A percentile compares a stretch with the other conserved stretches of the same genome.
phyloP scores from a whole-genome alignment of 2,888 invertebrate species.

The Spilosoma lubricipeda region DNA sequence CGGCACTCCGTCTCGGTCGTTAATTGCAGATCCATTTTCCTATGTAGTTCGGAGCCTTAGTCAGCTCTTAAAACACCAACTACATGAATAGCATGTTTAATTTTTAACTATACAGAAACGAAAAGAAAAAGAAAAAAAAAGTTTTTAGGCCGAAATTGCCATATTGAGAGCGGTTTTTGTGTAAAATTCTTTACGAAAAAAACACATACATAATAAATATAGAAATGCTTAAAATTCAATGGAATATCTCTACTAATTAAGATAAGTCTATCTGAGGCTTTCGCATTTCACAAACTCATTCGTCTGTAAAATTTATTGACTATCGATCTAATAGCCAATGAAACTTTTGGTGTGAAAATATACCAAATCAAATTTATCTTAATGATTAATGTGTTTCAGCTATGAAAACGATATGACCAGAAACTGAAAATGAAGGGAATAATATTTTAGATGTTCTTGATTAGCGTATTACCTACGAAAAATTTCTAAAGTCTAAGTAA shows the following conservation, averaged over 20 bases:
- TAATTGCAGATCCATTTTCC: no score
- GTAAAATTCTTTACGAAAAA: background rate
- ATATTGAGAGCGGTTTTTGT: background rate
- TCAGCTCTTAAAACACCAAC: no score
- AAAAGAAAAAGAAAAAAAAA: no score
- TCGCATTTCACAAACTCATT: constrained; percentile 36
- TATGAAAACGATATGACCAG: background rate
- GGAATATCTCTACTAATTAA: constrained; percentile 16
- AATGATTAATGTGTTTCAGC: constrained; percentile 28
- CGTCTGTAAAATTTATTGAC: constrained; percentile 37
- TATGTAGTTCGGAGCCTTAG: no score
- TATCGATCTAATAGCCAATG: constrained; percentile 25
- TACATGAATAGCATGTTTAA: no score
- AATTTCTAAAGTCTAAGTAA: background rate
- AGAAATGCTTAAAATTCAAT: background rate
- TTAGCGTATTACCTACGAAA: background rate
- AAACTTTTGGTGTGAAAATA: constrained; percentile 15
- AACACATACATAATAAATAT: background rate
- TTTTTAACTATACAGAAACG: no score
- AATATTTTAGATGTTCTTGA: background rate
- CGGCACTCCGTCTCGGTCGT: no score
- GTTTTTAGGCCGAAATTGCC: background rate
- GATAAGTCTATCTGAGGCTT: constrained; percentile 11
- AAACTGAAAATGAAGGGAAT: background rate
- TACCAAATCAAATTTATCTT: constrained; percentile 24